Base-by-base conservation (phyloP, 2,797 vertebrate species). In the Bucorvus abyssinicus region DNA sequence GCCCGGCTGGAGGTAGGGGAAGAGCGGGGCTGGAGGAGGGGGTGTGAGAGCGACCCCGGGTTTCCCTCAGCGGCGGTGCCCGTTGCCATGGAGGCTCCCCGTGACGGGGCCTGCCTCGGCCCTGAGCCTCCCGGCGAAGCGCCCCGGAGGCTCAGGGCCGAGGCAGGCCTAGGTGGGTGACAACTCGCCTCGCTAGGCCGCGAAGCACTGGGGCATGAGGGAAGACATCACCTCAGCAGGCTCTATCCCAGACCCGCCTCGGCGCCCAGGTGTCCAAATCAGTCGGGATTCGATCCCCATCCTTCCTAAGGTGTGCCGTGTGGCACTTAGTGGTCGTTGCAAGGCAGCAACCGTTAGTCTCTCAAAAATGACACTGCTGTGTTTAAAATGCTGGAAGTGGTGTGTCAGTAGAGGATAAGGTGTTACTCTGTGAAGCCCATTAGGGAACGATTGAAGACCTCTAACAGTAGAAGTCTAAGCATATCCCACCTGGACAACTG, bases 351-450 rank as follows among this genome's bases (percentile, higher is more conserved):
- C 14, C 2, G 2, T 36, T 36, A 20, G 19, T 12, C 14, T 27
- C 42, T 50, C 44, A 29, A 38, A 57, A 52, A 38, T 4, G 6
- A 3, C 3, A 3, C 15, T 2, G 26, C 20, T n/a, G 20, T 7
- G 38, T 57, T 80, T 29, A 29, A 23, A 38, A 24, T 11, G 26
- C 22, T 73, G 32, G 26, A 42, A 10, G 85, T 2, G 8, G 21
- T 1, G 2, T 22, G 57, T 71, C 3, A 7, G 34, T 18, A 18
- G 9, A 63, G 23, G 34, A 14, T 26, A 14, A 32, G 27, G 32
- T 32, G 49, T 36, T 27, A 9, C 14, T 27, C 3, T 8, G 0
- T 5, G 36, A 57, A 36, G 14, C 1, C 0, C 7, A 4, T 30
- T 23, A 14, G 23, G 61, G 60, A 17, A 45, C 1, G 2, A 4